Conservation (phyloP, 92 coral and sea anemone genomes). For the Chrysogorgia sp. region DNA sequence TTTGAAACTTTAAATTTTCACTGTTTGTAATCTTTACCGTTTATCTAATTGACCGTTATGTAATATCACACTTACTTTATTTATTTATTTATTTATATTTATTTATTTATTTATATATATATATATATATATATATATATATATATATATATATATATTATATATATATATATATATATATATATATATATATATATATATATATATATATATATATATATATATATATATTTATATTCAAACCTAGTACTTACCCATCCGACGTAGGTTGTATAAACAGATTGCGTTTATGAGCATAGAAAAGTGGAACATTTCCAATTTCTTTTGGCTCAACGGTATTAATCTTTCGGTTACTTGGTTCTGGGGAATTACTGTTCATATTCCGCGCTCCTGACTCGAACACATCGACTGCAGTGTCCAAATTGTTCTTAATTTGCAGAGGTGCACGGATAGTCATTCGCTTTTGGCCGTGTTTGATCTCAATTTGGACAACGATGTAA, state of each 20-base stretch:
- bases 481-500: constrained; percentile 79
- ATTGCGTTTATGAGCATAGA: constrained; percentile 68
- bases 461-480: constrained; percentile 80
- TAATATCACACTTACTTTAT: too few relatives aligned
- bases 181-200: too few relatives aligned
- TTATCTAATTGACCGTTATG: too few relatives aligned
- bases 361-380: constrained; percentile 24
- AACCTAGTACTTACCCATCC: constrained; percentile 54
- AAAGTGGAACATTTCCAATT: constrained; percentile 68
- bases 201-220: too few relatives aligned
- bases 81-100: too few relatives aligned
- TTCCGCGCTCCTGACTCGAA: constrained; percentile 47
- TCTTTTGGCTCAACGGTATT: constrained; percentile 62
- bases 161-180: too few relatives aligned
- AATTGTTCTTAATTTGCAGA: constrained; percentile 82
- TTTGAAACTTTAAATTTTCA: too few relatives aligned
- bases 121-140: too few relatives aligned
- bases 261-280: constrained; percentile 69
- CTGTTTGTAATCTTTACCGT: too few relatives aligned
- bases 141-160: too few relatives aligned
- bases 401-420: constrained; percentile 70
- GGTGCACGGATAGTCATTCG: constrained; percentile 85
- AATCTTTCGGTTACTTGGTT: constrained; percentile 36
- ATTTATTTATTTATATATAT: too few relatives aligned
- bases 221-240: not conserved